Evolutionary conservation across 2,888 invertebrate genomes (phyloP), one percentile per base, ranked within the genome.

Genomic region (Fragum whitleyi): DNA sequence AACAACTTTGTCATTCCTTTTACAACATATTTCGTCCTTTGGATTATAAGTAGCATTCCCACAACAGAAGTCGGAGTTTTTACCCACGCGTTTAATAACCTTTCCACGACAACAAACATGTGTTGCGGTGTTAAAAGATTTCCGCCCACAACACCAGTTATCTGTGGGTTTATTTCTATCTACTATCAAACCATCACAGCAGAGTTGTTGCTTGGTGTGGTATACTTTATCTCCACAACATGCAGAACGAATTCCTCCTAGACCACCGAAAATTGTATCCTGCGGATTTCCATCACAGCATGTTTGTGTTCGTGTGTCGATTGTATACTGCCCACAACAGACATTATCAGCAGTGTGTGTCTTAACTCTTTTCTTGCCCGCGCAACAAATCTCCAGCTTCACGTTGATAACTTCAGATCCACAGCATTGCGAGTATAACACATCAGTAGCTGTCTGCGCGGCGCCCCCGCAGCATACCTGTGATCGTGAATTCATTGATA

Each of bases 241-340:
- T 29, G 77, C 77, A 39, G 79, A 70, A n/a, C 62, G 62, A n/a
- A 68, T 47, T 14, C 36, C 71, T 23, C 79, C 79, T 9, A 6
- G 42, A 14, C 21, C 65, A 0, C 65, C 65, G 42, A 65, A 39
- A 7, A 74, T 57, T 19, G 76, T 28, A 7, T 68, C 57, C 36
- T 79, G 79, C 19, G 81, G 78, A 16, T 39, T 36, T 21, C 83
- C 83, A 59, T 73, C 61, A 57, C 83, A 83, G 36, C 83, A 83
- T 7, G 79, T 55, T 26, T 83, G 77, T 36, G 74, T 74, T 23
- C 55, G 73, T 16, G 79, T 79, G 57, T 76, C 67, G 14, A 83
- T 55, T 7, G 83, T 83, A n/a, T 73, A 74, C 19, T 77, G 73
- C 1, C 83, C 83, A 61, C 83, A 83, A 53, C 83, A 83, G n/a